Evolutionary conservation across 30 jellyfish, hydroid and myxozoan genomes (phyloP).

Genomic region (Catostylus mosaicus): DNA sequence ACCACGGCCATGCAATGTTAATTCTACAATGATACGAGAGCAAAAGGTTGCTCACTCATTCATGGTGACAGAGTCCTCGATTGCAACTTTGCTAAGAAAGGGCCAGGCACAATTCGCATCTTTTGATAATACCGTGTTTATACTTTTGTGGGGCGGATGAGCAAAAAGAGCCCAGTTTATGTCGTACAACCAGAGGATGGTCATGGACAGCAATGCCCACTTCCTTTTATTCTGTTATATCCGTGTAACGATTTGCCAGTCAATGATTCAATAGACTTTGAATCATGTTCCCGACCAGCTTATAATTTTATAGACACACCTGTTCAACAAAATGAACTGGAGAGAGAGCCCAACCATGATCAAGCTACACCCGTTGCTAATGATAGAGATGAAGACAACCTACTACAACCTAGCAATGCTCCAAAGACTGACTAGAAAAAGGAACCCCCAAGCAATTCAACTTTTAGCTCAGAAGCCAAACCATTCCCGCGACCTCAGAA

Average conservation of each 20-base stretch:
- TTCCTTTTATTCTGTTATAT: conserved; percentile 30
- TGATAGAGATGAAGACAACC: background rate
- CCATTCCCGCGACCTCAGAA: background rate
- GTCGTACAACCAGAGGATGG: conserved; percentile 42
- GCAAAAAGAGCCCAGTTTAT: conserved; percentile 21
- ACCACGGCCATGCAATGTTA: background rate
- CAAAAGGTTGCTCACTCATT: background rate
- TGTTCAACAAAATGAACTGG: background rate
- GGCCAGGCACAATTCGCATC: conserved; percentile 24
- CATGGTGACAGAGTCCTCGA: background rate
- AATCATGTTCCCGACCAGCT: background rate
- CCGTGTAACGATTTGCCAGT: conserved; percentile 37
- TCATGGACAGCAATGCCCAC: conserved; percentile 26
- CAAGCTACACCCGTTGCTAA: background rate
- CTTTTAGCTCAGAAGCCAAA: background rate
- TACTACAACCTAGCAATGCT: background rate
- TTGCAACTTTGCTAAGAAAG: conserved; percentile 11
- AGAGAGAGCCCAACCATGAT: background rate
- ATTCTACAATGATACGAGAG: background rate
- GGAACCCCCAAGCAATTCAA: background rate
- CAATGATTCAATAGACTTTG: background rate
- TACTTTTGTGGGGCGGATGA: conserved; percentile 4
- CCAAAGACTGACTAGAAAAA: background rate
- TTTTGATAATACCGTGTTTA: conserved; percentile 23
- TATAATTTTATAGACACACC: background rate